Evolutionary conservation across 30 jellyfish, hydroid and myxozoan genomes (phyloP).

Genomic region (Hydractinia symbiolongicarpus): DNA sequence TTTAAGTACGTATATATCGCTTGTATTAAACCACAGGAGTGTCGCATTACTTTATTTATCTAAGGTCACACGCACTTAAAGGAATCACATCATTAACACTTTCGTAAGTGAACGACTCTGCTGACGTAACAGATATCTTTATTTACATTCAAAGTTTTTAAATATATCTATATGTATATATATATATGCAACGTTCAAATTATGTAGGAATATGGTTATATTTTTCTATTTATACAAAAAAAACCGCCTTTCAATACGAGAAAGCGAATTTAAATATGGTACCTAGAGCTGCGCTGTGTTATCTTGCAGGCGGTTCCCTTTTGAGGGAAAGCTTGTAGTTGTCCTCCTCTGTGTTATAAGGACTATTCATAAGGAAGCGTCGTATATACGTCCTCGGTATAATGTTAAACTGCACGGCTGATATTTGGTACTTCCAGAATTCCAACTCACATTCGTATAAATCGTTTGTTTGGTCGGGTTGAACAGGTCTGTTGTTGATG

Average conservation of each 20-base stretch:
- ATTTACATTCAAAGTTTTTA: background rate
- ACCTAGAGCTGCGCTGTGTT: background rate
- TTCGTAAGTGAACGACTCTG: too few species aligned
- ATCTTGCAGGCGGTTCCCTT: constrained; percentile 54
- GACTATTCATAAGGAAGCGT: constrained; percentile 53
- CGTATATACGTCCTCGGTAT: constrained; percentile 48
- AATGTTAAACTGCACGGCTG: constrained; percentile 70
- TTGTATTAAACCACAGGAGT: too few species aligned
- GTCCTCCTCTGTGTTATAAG: constrained; percentile 84
- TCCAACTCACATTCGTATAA: constrained; percentile 42
- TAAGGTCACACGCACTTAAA: too few species aligned
- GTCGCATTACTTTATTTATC: too few species aligned
- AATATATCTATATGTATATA: background rate
- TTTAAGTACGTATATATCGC: too few species aligned
- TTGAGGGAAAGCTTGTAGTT: constrained; percentile 64
- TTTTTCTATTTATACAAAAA: background rate
- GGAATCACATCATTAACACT: too few species aligned
- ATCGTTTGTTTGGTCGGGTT: constrained; percentile 7
- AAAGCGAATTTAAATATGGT: too few species aligned
- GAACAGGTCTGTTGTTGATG: constrained; percentile 31
- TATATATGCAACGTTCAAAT: background rate
- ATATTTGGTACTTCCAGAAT: constrained; percentile 84
- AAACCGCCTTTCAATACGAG: background rate
- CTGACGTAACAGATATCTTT: too few species aligned
- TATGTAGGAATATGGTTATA: background rate